Base-by-base conservation (phyloP, 2,113 vertebrate species). In the Tetrao urogallus region DNA sequence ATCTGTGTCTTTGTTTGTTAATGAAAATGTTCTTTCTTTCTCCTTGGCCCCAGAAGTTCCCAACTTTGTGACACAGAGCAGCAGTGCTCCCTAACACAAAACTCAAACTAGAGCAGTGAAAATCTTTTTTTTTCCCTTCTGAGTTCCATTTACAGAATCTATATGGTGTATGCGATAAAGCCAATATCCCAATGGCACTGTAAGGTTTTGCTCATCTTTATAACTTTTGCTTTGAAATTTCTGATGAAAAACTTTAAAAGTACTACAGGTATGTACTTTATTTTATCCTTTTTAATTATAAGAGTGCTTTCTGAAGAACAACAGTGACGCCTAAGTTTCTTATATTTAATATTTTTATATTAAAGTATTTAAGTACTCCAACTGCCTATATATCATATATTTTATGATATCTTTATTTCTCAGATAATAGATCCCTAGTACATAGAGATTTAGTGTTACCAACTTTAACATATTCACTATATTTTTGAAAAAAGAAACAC, bases 401-500 rank as follows among this genome's bases (percentile, higher is more conserved):
- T 79, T 1, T 6, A 40, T 28, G 27, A 16, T 28, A 54, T 54
- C 27, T 54, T 54, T 54, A 54, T 28, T 80, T 92, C 36, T 48
- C 13, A 18, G 50, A 85, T 13, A 71, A 25, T 14, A 24, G 60
- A 32, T 69, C 40, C 73, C 58, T 81, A 32, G 6, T 65, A 52
- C 57, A 60, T 1, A 79, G 42, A 57, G 38, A 65, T 86, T 73
- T 52, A 8, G 8, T 88, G 15, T 56, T 79, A n/a, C 5, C 77
- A 48, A 73, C 69, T 70, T 70, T 28, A 90, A 74, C 28, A 81
- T 36, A 94, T 42, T 28, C 16, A 86, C 11, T 28, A 43, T 57
- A 6, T 18, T 28, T 90, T 92, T 87, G 25, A 77, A 86, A 78
- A 94, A 67, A 76, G 64, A 88, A 82, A 86, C 34, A 78, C 8